Conservation (phyloP, 2,888 invertebrate species). For the Campoplex nolae region DNA sequence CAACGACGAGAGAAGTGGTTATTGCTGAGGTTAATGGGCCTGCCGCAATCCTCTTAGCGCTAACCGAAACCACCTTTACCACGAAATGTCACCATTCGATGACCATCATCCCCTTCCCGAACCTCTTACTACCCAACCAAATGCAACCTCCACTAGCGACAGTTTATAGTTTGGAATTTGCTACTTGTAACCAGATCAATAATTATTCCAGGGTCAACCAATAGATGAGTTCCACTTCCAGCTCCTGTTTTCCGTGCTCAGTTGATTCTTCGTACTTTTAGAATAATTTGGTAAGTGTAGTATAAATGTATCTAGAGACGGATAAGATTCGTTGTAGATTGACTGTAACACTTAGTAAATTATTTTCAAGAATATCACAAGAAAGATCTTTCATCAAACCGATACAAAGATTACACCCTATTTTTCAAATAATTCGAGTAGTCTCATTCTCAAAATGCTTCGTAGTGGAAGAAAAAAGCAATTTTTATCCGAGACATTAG, state of each 20-base stretch:
- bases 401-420: background rate
- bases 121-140: constrained; percentile 17
- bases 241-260: background rate
- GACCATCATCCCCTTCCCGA: constrained; percentile 42
- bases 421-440: background rate
- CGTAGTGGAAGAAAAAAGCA: constrained; percentile 1
- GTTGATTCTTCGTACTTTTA: background rate
- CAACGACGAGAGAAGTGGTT: constrained; percentile 70
- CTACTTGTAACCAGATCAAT: constrained; percentile 43
- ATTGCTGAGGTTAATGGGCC: constrained; percentile 73
- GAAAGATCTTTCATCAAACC: constrained; percentile 9
- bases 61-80: constrained; percentile 69
- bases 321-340: background rate
- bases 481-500: constrained; percentile 21
- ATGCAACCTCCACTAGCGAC: constrained; percentile 39
- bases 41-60: constrained; percentile 77
- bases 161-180: constrained; percentile 38
- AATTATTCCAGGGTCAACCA: constrained; percentile 21
- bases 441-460: background rate
- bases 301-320: background rate
- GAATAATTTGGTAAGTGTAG: background rate
- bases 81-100: constrained; percentile 75
- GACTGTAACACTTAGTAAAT: background rate
- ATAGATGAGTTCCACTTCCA: background rate
- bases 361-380: background rate